Evolutionary conservation across 2,797 vertebrate species (phyloP), one percentile per base, ranked within the genome.

Genomic region (Intellagama lesueurii): DNA sequence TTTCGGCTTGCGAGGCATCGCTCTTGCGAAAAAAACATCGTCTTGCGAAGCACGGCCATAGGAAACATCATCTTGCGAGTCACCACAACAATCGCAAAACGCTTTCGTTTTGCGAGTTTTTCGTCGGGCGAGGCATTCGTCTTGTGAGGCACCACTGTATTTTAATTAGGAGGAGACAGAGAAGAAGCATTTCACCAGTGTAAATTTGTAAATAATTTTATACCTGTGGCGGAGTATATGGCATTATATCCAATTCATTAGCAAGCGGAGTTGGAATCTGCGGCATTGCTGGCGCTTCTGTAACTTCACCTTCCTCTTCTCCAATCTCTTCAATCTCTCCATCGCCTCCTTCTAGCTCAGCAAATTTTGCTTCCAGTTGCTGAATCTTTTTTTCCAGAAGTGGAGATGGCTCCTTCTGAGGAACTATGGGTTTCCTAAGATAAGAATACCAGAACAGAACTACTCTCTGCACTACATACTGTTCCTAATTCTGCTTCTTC

Each of bases 311-410:
- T 86, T 99, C 99, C 89, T 99, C 99, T 89, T 99, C 99, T 88
- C 98, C 98, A 94, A 99, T 97, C 85, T 99, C 99, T 93, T 99
- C 99, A 85, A 99, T 97, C 87, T 99, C 98, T 92, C 99, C 98
- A 85, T 99, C 98, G 0, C 96, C 97, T 92, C 97, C 97, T 56
- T 99, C 98, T 97, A 99, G 97, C 92, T 99, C 98, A 0, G 98
- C 98, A 98, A 99, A 99, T 96, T 99, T 99, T 30, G 99, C 99
- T 96, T 99, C 99, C 90, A 99, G 96, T 93, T 98, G 98, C 89
- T 98, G 98, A 80, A 99, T 99, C 96, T 99, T 99, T 96, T 97
- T 98, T 96, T 99, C 98, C 93, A 99, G 96, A 73, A 99, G 97
- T 56, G 99, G 99, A 89, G 99, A 99, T 0, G 98, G 98, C 85